These are phyloP conservation scores for Caenorhabditis becei DNA, from an alignment of 2,888 invertebrate genomes.

Conservation along the genomic window DNA sequence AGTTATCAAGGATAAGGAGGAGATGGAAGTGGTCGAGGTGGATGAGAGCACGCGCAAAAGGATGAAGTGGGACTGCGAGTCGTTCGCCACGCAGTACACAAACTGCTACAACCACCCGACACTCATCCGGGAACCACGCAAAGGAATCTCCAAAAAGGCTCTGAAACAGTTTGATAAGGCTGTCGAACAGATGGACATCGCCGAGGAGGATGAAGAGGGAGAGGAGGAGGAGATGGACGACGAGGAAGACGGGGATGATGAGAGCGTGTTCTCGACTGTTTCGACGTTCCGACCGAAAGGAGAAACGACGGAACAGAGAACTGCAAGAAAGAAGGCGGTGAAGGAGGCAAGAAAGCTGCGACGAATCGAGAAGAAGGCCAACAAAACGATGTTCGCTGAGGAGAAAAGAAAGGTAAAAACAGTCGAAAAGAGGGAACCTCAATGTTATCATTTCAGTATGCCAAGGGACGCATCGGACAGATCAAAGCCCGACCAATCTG, in stretches of 20 bases:
- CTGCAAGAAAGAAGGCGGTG: slow-evolving; percentile 88
- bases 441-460: slow-evolving; percentile 49
- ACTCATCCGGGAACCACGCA: slow-evolving; percentile 85
- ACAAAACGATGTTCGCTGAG: slow-evolving; percentile 70
- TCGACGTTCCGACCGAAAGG: slow-evolving; percentile 85
- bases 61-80: slow-evolving; percentile 80
- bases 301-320: slow-evolving; percentile 90
- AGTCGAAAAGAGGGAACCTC: neutral
- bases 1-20: slow-evolving; percentile 67
- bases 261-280: slow-evolving; percentile 47
- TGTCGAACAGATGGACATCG: slow-evolving; percentile 59
- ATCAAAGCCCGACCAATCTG: slow-evolving; percentile 62
- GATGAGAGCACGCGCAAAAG: slow-evolving; percentile 67
- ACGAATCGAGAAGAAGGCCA: slow-evolving; percentile 77
- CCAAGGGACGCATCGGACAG: slow-evolving; percentile 66
- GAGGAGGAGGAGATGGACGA: slow-evolving; percentile 63
- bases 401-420: slow-evolving; percentile 66
- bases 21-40: slow-evolving; percentile 69
- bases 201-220: slow-evolving; percentile 57
- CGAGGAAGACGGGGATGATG: slow-evolving; percentile 56
- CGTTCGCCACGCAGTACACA: slow-evolving; percentile 87
- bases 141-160: slow-evolving; percentile 75
- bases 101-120: slow-evolving; percentile 94
- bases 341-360: slow-evolving; percentile 86
- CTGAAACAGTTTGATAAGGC: slow-evolving; percentile 71